Conservation (phyloP, 2,888 invertebrate species). For the Eulithis testata region DNA sequence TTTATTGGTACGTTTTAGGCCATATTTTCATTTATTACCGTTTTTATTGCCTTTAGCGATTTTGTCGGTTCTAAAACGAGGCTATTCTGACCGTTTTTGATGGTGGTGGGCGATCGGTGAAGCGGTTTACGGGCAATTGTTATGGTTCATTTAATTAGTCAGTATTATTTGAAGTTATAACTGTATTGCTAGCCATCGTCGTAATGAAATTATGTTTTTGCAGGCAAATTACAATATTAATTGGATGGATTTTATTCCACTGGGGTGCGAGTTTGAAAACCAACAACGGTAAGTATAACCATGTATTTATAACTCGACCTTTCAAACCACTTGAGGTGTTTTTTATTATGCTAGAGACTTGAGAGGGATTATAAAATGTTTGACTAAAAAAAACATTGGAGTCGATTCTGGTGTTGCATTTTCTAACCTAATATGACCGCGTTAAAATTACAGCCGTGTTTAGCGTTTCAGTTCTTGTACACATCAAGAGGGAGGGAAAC, state of each 20-base stretch:
- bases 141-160: slow-evolving; percentile 62
- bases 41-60: slow-evolving; percentile 46
- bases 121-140: slow-evolving; percentile 62
- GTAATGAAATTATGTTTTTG: slow-evolving; percentile 36
- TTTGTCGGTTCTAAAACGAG: slow-evolving; percentile 49
- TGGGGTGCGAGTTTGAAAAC: neutral
- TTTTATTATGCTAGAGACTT: too few species aligned
- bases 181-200: slow-evolving; percentile 56
- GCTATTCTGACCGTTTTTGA: slow-evolving; percentile 45
- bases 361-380: too few species aligned
- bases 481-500: too few species aligned
- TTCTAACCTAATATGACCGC: too few species aligned
- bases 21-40: slow-evolving; percentile 70
- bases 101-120: slow-evolving; percentile 42
- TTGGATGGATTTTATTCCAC: neutral
- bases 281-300: neutral
- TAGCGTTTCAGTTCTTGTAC: too few species aligned
- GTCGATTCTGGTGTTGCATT: too few species aligned
- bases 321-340: too few species aligned
- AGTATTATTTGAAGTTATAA: slow-evolving; percentile 43
- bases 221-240: slow-evolving; percentile 5
- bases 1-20: slow-evolving; percentile 50
- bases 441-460: too few species aligned
- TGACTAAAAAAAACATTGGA: too few species aligned
- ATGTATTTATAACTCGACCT: too few species aligned